Conservation (phyloP, 2,113 vertebrate genomes). For the Isichthys henryi region DNA sequence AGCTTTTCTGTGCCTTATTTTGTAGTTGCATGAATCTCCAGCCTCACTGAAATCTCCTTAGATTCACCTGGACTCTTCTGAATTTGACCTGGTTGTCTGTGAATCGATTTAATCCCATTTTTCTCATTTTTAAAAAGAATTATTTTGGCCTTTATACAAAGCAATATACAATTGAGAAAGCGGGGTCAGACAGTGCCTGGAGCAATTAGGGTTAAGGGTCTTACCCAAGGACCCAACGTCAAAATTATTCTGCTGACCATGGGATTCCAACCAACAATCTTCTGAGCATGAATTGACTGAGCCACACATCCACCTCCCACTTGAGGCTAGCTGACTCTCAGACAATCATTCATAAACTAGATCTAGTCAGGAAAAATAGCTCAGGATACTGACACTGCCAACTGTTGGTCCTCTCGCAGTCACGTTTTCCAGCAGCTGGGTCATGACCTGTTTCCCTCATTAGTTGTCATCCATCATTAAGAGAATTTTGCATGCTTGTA, state of each 20-base stretch:
- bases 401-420: not conserved
- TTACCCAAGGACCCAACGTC: not conserved
- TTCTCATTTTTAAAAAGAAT: not conserved
- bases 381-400: not conserved
- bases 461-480: not conserved
- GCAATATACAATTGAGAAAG: not conserved
- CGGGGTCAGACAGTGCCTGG: not conserved
- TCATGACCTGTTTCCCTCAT: not conserved
- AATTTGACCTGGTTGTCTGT: not conserved
- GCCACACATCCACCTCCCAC: not conserved
- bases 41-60: not conserved
- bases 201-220: not conserved
- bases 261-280: not conserved
- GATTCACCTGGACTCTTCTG: not conserved
- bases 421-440: not conserved
- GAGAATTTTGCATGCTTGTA: not conserved
- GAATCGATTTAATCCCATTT: not conserved
- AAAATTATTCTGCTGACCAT: not conserved
- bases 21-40: not conserved
- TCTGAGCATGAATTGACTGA: not conserved
- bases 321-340: not conserved
- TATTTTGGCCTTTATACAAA: not conserved
- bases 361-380: not conserved
- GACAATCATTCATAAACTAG: not conserved
- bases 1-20: not conserved